These are phyloP conservation scores for Caprella mutica DNA, from an alignment of 2,888 invertebrate species.

Conservation along the genomic window DNA sequence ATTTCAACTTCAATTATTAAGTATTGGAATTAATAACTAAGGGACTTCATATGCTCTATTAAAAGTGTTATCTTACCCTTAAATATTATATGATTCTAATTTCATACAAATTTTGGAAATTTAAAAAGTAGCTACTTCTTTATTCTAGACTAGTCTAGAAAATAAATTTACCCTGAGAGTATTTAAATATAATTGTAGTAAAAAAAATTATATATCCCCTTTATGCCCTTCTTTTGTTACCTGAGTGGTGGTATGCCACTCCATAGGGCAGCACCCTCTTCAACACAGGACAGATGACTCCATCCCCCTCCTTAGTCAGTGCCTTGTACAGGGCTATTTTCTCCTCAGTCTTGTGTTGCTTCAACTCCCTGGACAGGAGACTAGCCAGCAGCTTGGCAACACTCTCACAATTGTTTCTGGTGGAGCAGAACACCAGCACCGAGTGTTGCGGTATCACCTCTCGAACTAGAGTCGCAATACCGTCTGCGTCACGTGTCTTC, in stretches of 20 bases:
- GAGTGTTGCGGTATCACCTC: constrained; percentile 69
- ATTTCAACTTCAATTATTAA: too few species aligned
- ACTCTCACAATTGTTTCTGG: constrained; percentile 83
- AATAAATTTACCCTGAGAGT: too few species aligned
- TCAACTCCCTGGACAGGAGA: constrained; percentile 41
- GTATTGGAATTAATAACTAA: too few species aligned
- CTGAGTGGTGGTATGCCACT: constrained; percentile 87
- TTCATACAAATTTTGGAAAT: too few species aligned
- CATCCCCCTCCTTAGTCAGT: constrained; percentile 54
- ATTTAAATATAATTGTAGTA: too few species aligned
- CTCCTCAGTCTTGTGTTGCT: constrained; percentile 42
- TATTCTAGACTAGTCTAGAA: too few species aligned
- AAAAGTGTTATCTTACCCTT: too few species aligned
- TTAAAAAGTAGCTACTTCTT: too few species aligned
- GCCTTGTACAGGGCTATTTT: constrained; percentile 52
- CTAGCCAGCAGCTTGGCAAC: constrained; percentile 65
- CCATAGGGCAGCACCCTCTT: constrained; percentile 61
- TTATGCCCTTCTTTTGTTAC: too few species aligned
- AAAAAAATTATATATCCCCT: too few species aligned
- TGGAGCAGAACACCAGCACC: constrained; percentile 84
- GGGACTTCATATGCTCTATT: too few species aligned
- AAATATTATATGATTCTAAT: too few species aligned
- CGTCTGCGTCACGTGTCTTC: constrained; percentile 58
- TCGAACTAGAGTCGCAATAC: constrained; percentile 61
- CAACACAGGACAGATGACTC: constrained; percentile 55